phyloP scores from a whole-genome alignment of 2,888 invertebrate genomes.

The Eurois occulta region DNA sequence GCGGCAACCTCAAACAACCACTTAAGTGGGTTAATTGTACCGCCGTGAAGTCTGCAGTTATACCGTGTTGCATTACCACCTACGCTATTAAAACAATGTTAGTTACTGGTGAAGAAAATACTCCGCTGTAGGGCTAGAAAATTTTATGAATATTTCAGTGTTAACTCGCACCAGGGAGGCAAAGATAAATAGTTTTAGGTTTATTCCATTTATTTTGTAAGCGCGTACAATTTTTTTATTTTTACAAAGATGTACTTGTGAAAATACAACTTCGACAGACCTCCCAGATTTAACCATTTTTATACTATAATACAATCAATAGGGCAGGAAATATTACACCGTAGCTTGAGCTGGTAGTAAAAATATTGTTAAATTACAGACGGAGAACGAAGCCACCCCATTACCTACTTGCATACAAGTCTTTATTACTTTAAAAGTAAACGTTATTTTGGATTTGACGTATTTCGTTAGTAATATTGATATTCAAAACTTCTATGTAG shows the following conservation, averaged over 20 bases:
- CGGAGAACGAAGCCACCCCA: conserved; percentile 12
- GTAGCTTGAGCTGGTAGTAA: conserved; percentile 35
- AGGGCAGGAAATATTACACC: conserved; percentile 37
- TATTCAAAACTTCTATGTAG: neutral
- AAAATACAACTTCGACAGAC: neutral
- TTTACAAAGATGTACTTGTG: neutral
- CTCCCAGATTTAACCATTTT: neutral
- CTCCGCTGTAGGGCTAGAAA: neutral
- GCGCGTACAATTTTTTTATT: neutral
- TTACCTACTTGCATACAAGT: conserved; percentile 35
- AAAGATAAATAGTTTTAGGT: neutral
- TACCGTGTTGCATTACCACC: conserved; percentile 29
- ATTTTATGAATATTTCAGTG: neutral
- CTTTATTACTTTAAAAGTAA: conserved; percentile 28
- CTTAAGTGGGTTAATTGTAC: conserved; percentile 63
- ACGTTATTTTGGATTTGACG: neutral
- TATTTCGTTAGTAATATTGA: neutral
- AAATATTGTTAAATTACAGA: conserved; percentile 54
- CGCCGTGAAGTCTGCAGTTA: conserved; percentile 46
- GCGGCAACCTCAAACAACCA: conserved; percentile 50
- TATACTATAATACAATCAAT: conserved; percentile 1
- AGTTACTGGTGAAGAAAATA: conserved; percentile 6
- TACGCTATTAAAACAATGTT: conserved; percentile 18
- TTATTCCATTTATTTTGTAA: neutral
- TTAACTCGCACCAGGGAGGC: neutral